These are phyloP conservation scores for Masticophis lateralis DNA, from an alignment of 2,797 vertebrate genomes.

Conservation along the genomic window DNA sequence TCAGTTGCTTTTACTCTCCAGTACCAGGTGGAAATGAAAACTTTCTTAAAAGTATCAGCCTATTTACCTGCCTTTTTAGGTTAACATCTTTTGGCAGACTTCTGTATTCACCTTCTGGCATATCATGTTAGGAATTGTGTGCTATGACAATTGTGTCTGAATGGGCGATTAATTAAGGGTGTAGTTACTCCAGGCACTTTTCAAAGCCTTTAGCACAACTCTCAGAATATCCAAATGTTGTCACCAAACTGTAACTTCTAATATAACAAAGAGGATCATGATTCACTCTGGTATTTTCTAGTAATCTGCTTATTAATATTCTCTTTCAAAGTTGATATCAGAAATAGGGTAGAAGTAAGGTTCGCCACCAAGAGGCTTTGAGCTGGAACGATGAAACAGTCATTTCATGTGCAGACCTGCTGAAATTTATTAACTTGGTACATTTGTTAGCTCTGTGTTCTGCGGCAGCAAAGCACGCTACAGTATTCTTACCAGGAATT, in stretches of 20 bases:
- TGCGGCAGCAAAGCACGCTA: background rate
- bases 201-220: background rate
- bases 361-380: background rate
- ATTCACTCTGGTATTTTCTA: background rate
- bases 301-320: background rate
- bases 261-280: background rate
- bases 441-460: background rate
- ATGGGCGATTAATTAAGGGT: background rate
- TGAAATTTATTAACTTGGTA: background rate
- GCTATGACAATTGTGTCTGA: background rate
- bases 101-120: background rate
- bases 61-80: background rate
- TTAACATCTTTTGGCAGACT: background rate
- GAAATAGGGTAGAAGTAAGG: background rate
- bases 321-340: background rate
- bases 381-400: background rate
- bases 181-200: background rate
- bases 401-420: background rate
- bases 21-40: background rate
- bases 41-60: background rate
- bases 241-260: background rate
- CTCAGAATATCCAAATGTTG: background rate
- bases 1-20: background rate
- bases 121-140: background rate
- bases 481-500: background rate